phyloP scores from a whole-genome alignment of 2,113 vertebrate genomes.

The Thalassarche chlororhynchos region DNA sequence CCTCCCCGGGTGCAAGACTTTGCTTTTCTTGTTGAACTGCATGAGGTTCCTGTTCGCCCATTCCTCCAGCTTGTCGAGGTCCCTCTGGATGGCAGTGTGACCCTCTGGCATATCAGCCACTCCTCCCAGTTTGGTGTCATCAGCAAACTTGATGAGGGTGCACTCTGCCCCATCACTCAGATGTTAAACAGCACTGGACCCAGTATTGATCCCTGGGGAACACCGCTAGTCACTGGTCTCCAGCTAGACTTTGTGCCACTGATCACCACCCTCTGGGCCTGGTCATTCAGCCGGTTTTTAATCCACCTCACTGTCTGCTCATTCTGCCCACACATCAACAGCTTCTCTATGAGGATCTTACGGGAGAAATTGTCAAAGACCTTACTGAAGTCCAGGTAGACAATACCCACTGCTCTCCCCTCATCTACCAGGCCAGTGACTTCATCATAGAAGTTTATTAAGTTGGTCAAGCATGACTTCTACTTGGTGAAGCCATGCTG shows the following conservation, averaged over 20 bases:
- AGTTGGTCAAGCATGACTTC: not conserved
- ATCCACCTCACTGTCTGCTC: not conserved
- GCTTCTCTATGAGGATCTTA: not conserved
- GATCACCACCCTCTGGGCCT: not conserved
- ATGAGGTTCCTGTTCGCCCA: not conserved
- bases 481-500: not conserved
- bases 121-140: too few species aligned
- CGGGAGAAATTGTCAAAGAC: not conserved
- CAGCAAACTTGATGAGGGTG: too few species aligned
- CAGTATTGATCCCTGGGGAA: too few species aligned
- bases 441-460: not conserved
- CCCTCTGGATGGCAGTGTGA: too few species aligned
- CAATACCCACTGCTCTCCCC: not conserved
- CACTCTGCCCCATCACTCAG: too few species aligned
- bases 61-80: not conserved
- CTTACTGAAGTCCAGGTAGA: not conserved
- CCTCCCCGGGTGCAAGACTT: not conserved
- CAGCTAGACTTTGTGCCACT: not conserved
- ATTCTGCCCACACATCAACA: not conserved
- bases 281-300: not conserved
- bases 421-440: not conserved
- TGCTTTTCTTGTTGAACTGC: not conserved
- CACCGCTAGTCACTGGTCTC: not conserved
- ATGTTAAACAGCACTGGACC: too few species aligned
- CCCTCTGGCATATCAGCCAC: too few species aligned